phyloP scores from a whole-genome alignment of 1,140 invertebrate species.

The Drosophila cardini region DNA sequence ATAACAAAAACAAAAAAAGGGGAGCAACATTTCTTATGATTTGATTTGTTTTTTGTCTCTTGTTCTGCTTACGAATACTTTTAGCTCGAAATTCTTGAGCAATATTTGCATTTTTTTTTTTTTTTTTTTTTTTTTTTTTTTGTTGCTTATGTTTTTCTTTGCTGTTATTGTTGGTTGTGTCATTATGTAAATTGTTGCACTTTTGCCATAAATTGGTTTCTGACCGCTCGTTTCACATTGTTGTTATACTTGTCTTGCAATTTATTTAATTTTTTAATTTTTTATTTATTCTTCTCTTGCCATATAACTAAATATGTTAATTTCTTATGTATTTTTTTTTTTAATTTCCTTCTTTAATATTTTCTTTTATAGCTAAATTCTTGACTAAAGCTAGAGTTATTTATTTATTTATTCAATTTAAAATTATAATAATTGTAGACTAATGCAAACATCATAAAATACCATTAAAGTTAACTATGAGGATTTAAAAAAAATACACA shows the following conservation, averaged over 20 bases:
- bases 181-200: slow-evolving; percentile 42
- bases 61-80: slow-evolving; percentile 38
- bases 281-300: not conserved
- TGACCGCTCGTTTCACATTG: slow-evolving; percentile 11
- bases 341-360: slow-evolving; percentile 16
- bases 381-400: slow-evolving; percentile 58
- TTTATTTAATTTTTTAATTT: too few relatives aligned
- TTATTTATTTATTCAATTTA: slow-evolving; percentile 24
- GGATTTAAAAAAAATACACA: slow-evolving; percentile 28
- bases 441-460: slow-evolving; percentile 5
- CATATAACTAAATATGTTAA: slow-evolving; percentile 33
- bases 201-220: slow-evolving; percentile 40
- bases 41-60: slow-evolving; percentile 43
- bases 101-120: slow-evolving; percentile 34
- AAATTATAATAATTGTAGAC: slow-evolving; percentile 27
- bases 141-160: not conserved
- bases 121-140: not conserved
- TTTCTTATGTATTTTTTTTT: slow-evolving; percentile 18
- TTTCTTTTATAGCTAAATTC: slow-evolving; percentile 24
- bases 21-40: slow-evolving; percentile 44
- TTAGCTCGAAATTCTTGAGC: slow-evolving; percentile 49
- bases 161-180: slow-evolving; percentile 18
- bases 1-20: not conserved
- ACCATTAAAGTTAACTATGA: slow-evolving; percentile 22
- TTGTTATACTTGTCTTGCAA: slow-evolving; percentile 17